Evolutionary conservation across 2,113 vertebrate species (phyloP).

Genomic region (Eupsittula cactorum): DNA sequence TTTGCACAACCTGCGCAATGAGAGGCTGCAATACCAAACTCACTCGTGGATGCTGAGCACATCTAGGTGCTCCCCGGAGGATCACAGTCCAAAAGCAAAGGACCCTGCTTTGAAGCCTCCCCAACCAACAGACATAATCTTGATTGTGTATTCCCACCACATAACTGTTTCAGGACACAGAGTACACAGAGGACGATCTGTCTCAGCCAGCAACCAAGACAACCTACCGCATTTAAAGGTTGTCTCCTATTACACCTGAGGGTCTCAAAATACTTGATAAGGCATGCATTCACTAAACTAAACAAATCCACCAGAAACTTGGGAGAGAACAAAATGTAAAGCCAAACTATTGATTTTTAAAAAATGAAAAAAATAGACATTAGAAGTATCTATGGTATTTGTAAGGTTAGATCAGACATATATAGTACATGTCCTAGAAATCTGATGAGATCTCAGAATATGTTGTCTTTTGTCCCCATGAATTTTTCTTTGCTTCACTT

Average conservation of each 20-base stretch:
- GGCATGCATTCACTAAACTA: background rate
- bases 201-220: background rate
- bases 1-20: accelerated
- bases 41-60: background rate
- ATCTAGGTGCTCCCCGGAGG: background rate
- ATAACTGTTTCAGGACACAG: background rate
- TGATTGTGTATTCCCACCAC: background rate
- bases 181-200: background rate
- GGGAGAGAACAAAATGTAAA: background rate
- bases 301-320: background rate
- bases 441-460: background rate
- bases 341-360: background rate
- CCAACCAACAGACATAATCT: background rate
- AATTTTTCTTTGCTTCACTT: background rate
- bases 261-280: background rate
- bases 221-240: background rate
- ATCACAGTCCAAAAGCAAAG: background rate
- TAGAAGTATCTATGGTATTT: background rate
- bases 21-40: background rate
- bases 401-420: background rate
- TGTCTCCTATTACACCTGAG: background rate
- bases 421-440: background rate
- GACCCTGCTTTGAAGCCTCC: background rate
- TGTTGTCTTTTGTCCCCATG: background rate
- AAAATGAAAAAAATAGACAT: background rate